Conservation (phyloP, 2,797 vertebrate genomes). For the Lophotriccus pileatus region DNA sequence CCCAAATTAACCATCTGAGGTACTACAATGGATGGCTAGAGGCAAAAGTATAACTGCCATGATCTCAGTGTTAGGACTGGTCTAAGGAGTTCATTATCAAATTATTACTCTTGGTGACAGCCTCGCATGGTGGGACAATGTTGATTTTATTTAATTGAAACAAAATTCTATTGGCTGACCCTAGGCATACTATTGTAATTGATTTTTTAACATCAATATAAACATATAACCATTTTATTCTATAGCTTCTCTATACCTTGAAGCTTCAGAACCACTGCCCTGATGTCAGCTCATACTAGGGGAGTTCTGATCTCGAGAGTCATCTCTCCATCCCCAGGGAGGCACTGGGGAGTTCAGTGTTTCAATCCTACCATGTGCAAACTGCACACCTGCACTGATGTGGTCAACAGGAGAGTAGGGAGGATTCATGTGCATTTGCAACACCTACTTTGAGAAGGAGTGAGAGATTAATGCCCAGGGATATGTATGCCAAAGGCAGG, state of each 20-base stretch:
- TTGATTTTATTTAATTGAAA: slow-evolving; percentile 13
- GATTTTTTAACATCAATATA: background rate
- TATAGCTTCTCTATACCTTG: background rate
- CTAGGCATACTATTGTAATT: background rate
- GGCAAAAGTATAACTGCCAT: background rate
- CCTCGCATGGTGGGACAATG: background rate
- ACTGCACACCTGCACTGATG: background rate
- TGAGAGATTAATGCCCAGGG: background rate
- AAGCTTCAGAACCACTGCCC: background rate
- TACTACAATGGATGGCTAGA: background rate
- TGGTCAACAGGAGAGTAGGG: background rate
- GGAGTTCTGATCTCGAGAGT: background rate
- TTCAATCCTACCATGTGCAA: background rate
- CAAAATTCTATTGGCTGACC: background rate
- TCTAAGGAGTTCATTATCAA: background rate
- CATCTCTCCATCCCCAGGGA: background rate
- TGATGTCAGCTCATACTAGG: rapidly evolving
- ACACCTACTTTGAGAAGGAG: background rate
- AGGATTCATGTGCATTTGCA: background rate
- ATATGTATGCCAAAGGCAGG: background rate
- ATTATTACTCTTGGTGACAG: background rate
- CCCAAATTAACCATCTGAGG: background rate
- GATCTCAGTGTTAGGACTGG: background rate
- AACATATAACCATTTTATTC: background rate
- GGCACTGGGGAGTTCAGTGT: background rate